Percentiles rank a stretch among this genome's conserved stretches.
phyloP scores from a whole-genome alignment of 2,797 vertebrate species.

The Sciaenops ocellatus region DNA sequence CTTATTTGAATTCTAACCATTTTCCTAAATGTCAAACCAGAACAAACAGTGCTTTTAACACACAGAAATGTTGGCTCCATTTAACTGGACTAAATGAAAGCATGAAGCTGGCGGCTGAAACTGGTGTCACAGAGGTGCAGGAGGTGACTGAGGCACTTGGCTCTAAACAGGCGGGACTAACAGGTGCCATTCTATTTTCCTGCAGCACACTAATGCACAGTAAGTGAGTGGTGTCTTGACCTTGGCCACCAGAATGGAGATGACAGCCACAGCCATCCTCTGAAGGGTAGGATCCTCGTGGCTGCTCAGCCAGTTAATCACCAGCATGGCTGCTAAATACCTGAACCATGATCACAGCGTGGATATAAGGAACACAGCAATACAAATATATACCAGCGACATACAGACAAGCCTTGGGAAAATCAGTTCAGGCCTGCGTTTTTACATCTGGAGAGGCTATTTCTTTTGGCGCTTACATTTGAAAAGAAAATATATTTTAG shows the following conservation, averaged over 20 bases:
- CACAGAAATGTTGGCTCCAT: slow-evolving; percentile 4
- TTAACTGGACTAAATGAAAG: slow-evolving; percentile 34
- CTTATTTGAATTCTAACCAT: slow-evolving; percentile 2
- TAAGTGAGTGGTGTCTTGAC: slow-evolving; percentile 77
- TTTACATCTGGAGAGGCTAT: slow-evolving; percentile 50
- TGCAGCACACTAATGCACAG: slow-evolving; percentile 44
- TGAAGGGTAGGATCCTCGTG: slow-evolving; percentile 93
- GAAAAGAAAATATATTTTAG: slow-evolving; percentile 35
- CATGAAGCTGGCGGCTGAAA: slow-evolving; percentile 12
- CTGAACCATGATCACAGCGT: slow-evolving; percentile 76
- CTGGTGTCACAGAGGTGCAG: slow-evolving; percentile 23
- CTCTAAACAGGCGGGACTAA: slow-evolving; percentile 32
- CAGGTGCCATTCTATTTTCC: slow-evolving; percentile 43
- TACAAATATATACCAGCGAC: slow-evolving; percentile 43
- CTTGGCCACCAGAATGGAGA: slow-evolving; percentile 95
- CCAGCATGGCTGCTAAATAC: slow-evolving; percentile 93
- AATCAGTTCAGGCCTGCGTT: slow-evolving; percentile 24
- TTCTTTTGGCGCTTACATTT: slow-evolving; percentile 51
- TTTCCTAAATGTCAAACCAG: slow-evolving; percentile 35
- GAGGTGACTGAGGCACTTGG: slow-evolving; percentile 6
- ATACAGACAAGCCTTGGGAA: slow-evolving; percentile 21
- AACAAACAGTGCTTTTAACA: slow-evolving; percentile 5
- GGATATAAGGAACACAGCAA: slow-evolving; percentile 30
- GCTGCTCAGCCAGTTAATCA: slow-evolving; percentile 95
- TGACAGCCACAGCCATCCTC: slow-evolving; percentile 94